These are phyloP conservation scores for Arion vulgaris DNA, from an alignment of 1,140 invertebrate species.

Conservation along the genomic window DNA sequence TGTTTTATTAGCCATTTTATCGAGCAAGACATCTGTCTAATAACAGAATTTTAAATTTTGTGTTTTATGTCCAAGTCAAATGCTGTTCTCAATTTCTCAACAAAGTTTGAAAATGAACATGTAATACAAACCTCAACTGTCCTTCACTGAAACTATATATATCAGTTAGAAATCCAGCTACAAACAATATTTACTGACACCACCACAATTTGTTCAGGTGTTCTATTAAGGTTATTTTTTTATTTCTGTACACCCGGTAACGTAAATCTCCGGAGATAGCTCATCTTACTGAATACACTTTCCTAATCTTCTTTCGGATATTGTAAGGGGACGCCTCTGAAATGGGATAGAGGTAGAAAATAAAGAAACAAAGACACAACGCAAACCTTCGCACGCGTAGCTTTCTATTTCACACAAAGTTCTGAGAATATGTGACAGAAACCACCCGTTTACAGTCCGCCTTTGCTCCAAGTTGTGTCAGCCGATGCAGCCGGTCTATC, in stretches of 20 bases:
- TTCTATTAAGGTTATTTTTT: neutral
- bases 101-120: no score
- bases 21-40: no score
- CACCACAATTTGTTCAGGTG: neutral
- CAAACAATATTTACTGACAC: no score
- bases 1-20: no score
- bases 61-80: no score
- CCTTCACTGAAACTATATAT: no score
- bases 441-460: neutral
- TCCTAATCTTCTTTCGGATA: constrained; percentile 4
- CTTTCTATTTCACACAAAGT: neutral
- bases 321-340: neutral
- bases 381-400: neutral
- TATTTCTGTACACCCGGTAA: neutral
- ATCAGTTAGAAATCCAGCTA: no score
- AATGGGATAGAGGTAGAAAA: neutral
- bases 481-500: neutral
- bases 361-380: neutral
- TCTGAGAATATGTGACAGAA: neutral
- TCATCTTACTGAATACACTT: neutral
- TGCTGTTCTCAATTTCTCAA: no score
- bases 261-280: neutral
- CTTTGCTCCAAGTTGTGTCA: constrained; percentile 33
- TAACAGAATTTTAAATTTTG: no score
- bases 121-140: no score